Evolutionary conservation across 2,797 vertebrate species (phyloP), one percentile per base, ranked within the genome.

Genomic region (Prunella strophiata): DNA sequence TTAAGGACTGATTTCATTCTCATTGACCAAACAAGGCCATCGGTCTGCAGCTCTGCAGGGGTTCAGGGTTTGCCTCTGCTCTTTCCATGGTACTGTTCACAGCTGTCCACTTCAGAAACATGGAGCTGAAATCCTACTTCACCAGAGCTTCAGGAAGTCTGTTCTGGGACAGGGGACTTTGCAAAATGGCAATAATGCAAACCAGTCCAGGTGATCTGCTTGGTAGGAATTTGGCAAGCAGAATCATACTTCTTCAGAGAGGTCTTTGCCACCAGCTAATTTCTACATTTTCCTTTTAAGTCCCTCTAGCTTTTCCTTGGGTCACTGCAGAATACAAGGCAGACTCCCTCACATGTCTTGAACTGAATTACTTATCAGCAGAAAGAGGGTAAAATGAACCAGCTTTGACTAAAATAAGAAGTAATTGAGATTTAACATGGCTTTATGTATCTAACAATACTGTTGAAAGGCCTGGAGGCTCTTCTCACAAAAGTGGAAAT

Each of bases 251-350:
- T 14, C 20, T 74, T 26, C 34, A 34, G 29, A 47, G 42, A 66
- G 38, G 8, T 13, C 55, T 47, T 48, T 78, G 16, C 13, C n/a
- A 36, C 9, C 11, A 25, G 16, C 25, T 42, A 34, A 47, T 38
- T 34, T 57, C 5, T 52, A 5, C 36, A 16, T 95, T 75, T 93
- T 73, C 17, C 9, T 71, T 80, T 27, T 26, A 96, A 91, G 38
- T 85, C 21, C 57, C 95, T 52, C 66, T 72, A 77, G 54, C 87
- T 89, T 85, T 97, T 73, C 79, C 78, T 7, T 42, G 4, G 6
- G 85, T 96, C 75, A 68, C 91, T 42, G 78, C 89, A 95, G 95
- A 96, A 52, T 85, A 25, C 3, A 1, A 78, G 42, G 45, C 91
- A 30, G 95, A 94, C 42, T 89, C 90, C 36, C 80, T 96, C 75